Percentiles rank a stretch among this genome's conserved stretches.
Conservation (phyloP, 92 coral and sea anemone species). For the Chrysogorgia sp. region DNA sequence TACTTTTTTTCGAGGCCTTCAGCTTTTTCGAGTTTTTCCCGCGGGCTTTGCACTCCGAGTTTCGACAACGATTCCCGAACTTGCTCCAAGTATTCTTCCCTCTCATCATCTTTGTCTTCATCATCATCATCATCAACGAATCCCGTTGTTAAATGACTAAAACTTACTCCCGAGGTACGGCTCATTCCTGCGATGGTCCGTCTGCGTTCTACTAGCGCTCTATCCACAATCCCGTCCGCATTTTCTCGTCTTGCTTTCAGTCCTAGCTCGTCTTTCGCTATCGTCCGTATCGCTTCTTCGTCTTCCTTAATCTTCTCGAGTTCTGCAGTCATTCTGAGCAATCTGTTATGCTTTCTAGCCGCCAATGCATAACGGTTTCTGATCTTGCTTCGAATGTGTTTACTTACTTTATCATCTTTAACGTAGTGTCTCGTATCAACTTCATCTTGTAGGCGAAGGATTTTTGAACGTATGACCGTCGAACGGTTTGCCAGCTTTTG, state of each 20-base stretch:
- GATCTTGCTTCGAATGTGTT: slow-evolving; percentile 56
- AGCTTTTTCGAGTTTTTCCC: slow-evolving; percentile 71
- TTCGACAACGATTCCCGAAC: slow-evolving; percentile 57
- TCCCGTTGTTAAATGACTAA: slow-evolving; percentile 27
- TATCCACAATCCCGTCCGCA: neutral
- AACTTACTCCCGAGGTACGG: slow-evolving; percentile 33
- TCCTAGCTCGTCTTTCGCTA: slow-evolving; percentile 4
- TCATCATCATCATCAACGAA: slow-evolving; percentile 15
- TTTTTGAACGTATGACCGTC: slow-evolving; percentile 72
- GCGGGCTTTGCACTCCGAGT: slow-evolving; percentile 54
- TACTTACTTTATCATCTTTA: slow-evolving; percentile 59
- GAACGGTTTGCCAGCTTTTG: slow-evolving; percentile 81
- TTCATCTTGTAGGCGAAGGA: slow-evolving; percentile 66
- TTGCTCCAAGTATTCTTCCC: slow-evolving; percentile 37
- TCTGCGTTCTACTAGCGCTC: neutral
- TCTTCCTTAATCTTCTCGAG: slow-evolving; percentile 72
- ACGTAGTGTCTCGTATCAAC: slow-evolving; percentile 61
- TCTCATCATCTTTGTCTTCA: slow-evolving; percentile 14
- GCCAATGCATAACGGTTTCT: slow-evolving; percentile 65
- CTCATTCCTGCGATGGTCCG: slow-evolving; percentile 26
- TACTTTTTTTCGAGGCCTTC: slow-evolving; percentile 81
- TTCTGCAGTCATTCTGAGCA: slow-evolving; percentile 71
- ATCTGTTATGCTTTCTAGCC: slow-evolving; percentile 72
- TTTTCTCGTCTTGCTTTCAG: neutral
- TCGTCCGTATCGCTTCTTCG: slow-evolving; percentile 68